A percentile compares a stretch with the other conserved stretches of the same genome.
These are phyloP conservation scores for Labia minor DNA, from an alignment of 2,888 invertebrate genomes.

Conservation along the genomic window DNA sequence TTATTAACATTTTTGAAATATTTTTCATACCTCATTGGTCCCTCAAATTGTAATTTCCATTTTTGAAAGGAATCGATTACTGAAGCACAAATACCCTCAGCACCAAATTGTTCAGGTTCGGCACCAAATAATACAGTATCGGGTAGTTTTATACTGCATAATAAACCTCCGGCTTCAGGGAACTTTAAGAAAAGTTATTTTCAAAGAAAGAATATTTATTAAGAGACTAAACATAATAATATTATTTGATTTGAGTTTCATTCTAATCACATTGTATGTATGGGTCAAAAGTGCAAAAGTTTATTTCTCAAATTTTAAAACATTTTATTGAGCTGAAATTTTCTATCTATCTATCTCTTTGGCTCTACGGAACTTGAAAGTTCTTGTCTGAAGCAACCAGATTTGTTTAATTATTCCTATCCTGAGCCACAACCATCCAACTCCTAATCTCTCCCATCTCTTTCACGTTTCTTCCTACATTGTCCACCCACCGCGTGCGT, in stretches of 20 bases:
- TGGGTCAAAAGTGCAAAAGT: too few relatives aligned
- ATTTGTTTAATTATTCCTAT: too few relatives aligned
- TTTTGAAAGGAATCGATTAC: conserved; percentile 60
- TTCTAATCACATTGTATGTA: conserved; percentile 24
- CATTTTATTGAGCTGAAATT: too few relatives aligned
- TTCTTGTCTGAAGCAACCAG: too few relatives aligned
- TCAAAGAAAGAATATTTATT: neutral
- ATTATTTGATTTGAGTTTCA: neutral
- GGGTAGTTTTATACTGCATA: conserved; percentile 56
- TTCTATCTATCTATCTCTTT: too few relatives aligned
- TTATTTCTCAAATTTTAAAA: too few relatives aligned
- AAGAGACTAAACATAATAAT: neutral
- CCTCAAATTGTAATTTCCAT: conserved; percentile 60
- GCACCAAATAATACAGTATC: conserved; percentile 56
- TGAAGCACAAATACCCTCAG: conserved; percentile 56
- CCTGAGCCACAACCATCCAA: too few relatives aligned
- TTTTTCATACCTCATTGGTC: conserved; percentile 51
- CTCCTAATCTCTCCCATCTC: too few relatives aligned
- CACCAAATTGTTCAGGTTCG: conserved; percentile 46
- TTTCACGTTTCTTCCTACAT: too few relatives aligned
- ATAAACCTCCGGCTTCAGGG: conserved; percentile 52
- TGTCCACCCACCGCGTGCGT: too few relatives aligned
- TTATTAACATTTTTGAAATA: too few relatives aligned
- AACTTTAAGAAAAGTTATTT: conserved; percentile 42
- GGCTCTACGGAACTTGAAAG: too few relatives aligned